These are phyloP conservation scores for Drosophila prolongata DNA, from an alignment of 2,888 invertebrate genomes.

Conservation along the genomic window DNA sequence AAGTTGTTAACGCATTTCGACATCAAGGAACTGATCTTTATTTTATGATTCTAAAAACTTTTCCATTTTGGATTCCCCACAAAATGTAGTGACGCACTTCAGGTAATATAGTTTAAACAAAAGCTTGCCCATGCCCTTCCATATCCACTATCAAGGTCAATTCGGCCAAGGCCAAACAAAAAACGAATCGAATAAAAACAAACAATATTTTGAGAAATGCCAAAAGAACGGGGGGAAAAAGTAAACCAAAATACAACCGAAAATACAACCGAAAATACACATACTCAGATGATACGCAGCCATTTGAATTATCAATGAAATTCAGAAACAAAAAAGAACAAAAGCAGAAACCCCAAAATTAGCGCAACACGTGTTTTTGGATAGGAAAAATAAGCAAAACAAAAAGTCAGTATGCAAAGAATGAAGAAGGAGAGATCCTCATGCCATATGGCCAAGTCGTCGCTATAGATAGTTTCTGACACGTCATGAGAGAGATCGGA, in stretches of 20 bases:
- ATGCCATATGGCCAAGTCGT: conserved; percentile 23
- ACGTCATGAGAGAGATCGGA: conserved; percentile 21
- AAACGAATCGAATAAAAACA: conserved; percentile 30
- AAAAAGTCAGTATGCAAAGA: conserved; percentile 2
- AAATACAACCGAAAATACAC: conserved; percentile 32
- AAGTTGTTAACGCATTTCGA: too few species aligned
- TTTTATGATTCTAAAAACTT: conserved; percentile 1
- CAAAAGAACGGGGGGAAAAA: neutral
- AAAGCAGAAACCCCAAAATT: conserved; percentile 29
- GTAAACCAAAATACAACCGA: neutral
- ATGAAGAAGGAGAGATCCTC: conserved; percentile 5
- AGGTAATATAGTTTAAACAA: conserved; percentile 18
- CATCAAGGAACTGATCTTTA: neutral
- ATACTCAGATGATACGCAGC: conserved; percentile 23
- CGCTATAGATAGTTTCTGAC: conserved; percentile 23
- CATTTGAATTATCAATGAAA: conserved; percentile 47
- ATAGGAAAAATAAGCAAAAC: conserved; percentile 1
- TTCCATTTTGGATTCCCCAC: conserved; percentile 3
- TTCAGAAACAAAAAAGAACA: conserved; percentile 32
- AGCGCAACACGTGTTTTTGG: conserved; percentile 29
- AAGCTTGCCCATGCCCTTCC: conserved; percentile 28
- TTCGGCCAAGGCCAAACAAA: conserved; percentile 30
- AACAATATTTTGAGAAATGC: conserved; percentile 35
- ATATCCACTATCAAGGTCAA: conserved; percentile 26
- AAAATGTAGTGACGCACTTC: conserved; percentile 26